Evolutionary conservation across 2,113 vertebrate species (phyloP).

Genomic region (Lophochroa leadbeateri): DNA sequence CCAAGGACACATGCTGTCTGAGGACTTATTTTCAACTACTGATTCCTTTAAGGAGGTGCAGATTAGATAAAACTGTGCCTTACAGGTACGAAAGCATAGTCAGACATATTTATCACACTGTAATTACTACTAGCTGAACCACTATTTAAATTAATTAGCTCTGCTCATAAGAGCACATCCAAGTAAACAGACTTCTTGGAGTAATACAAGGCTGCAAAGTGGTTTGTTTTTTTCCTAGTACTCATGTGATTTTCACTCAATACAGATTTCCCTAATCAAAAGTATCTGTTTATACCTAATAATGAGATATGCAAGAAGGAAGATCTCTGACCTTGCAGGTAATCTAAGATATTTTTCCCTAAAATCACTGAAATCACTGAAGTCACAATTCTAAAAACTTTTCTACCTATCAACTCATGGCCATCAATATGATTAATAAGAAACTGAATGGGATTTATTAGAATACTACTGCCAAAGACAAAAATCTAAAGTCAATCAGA

Average conservation of each 20-base stretch:
- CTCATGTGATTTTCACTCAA: neutral
- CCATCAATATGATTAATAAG: neutral
- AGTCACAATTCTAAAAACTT: neutral
- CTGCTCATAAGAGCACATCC: neutral
- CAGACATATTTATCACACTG: slow-evolving; percentile 4
- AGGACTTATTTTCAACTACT: neutral
- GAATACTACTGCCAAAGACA: neutral
- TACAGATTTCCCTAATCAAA: neutral
- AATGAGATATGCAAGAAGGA: neutral
- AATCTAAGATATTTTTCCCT: neutral
- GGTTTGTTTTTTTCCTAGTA: neutral
- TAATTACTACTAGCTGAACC: neutral
- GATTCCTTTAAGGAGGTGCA: neutral
- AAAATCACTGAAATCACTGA: neutral
- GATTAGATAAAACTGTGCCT: slow-evolving; percentile 9
- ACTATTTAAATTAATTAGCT: neutral
- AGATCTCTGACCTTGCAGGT: neutral
- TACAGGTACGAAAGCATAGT: neutral
- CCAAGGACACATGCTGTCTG: neutral
- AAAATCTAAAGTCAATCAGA: neutral
- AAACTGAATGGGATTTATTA: neutral
- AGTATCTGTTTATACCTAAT: neutral
- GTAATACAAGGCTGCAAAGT: neutral
- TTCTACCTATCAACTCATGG: neutral
- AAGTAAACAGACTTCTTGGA: neutral